phyloP scores from a whole-genome alignment of 2,113 vertebrate species.

The Mugil cephalus region DNA sequence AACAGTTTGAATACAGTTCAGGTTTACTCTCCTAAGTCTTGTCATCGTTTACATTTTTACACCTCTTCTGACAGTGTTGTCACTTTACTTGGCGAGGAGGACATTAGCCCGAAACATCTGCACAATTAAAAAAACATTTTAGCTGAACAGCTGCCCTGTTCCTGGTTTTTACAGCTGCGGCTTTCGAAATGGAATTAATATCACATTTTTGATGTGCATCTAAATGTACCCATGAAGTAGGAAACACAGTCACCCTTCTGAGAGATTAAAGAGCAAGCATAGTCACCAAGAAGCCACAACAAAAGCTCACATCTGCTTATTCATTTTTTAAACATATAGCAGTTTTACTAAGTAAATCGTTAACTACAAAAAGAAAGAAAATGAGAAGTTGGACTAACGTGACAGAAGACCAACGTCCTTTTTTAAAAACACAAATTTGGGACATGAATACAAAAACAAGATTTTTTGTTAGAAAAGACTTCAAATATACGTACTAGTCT shows the following conservation, averaged over 20 bases:
- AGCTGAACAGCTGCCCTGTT: slow-evolving; percentile 2
- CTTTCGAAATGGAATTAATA: slow-evolving; percentile 8
- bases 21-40: slow-evolving; percentile 10
- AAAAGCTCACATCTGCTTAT: slow-evolving; percentile 39
- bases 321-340: slow-evolving; percentile 34
- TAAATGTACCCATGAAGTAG: slow-evolving; percentile 12
- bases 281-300: slow-evolving; percentile 42
- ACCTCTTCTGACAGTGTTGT: neutral
- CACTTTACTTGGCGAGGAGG: neutral
- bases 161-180: neutral
- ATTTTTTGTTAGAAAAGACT: slow-evolving; percentile 43
- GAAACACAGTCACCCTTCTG: neutral
- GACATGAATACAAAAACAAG: slow-evolving; percentile 50
- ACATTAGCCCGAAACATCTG: neutral
- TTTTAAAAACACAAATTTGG: slow-evolving; percentile 43
- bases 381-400: slow-evolving; percentile 42
- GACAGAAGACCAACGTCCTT: slow-evolving; percentile 27
- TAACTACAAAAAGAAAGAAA: slow-evolving; percentile 60
- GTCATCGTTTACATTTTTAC: neutral
- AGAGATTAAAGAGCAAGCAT: slow-evolving; percentile 43
- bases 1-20: neutral
- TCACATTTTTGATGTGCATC: neutral
- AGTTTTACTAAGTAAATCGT: slow-evolving; percentile 55
- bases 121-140: neutral
- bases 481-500: slow-evolving; percentile 48